Percentiles rank a stretch among this genome's conserved stretches.
Evolutionary conservation across 2,888 invertebrate genomes (phyloP).

Genomic region (Rugalucina vietnamica): DNA sequence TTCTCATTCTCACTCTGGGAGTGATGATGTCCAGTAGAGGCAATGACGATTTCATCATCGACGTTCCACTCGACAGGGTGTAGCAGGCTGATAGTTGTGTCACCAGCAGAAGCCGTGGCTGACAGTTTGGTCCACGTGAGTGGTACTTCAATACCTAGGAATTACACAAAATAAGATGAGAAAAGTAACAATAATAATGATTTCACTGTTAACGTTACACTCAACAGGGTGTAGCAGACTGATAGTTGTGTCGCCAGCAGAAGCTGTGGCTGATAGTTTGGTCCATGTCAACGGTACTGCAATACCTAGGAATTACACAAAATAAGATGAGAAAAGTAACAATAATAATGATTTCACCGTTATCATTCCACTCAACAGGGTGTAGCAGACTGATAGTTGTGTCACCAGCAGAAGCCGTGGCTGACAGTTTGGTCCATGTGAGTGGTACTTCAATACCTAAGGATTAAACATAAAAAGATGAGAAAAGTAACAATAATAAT

Average conservation of each 20-base stretch:
- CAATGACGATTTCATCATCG: slow-evolving; percentile 80
- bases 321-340: too few relatives aligned
- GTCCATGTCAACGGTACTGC: slow-evolving; percentile 62
- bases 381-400: slow-evolving; percentile 42
- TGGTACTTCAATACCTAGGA: slow-evolving; percentile 57
- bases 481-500: slow-evolving; percentile 80
- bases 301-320: slow-evolving; percentile 47
- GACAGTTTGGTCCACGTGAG: slow-evolving; percentile 63
- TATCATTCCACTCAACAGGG: slow-evolving; percentile 65
- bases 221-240: slow-evolving; percentile 52
- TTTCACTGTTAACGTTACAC: slow-evolving; percentile 73
- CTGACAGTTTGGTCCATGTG: slow-evolving; percentile 62
- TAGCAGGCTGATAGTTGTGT: slow-evolving; percentile 39
- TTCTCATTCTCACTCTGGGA: slow-evolving; percentile 79
- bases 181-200: slow-evolving; percentile 82
- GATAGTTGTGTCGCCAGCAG: slow-evolving; percentile 41
- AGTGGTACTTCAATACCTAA: slow-evolving; percentile 57
- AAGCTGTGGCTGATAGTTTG: slow-evolving; percentile 56
- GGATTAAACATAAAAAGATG: background rate
- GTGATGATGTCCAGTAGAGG: slow-evolving; percentile 78
- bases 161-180: too few relatives aligned
- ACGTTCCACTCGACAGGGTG: slow-evolving; percentile 64
- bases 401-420: slow-evolving; percentile 53
- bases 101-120: slow-evolving; percentile 52
- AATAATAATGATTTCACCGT: slow-evolving; percentile 81